These are phyloP conservation scores for Tetragonula carbonaria DNA, from an alignment of 2,888 invertebrate genomes.

Conservation along the genomic window DNA sequence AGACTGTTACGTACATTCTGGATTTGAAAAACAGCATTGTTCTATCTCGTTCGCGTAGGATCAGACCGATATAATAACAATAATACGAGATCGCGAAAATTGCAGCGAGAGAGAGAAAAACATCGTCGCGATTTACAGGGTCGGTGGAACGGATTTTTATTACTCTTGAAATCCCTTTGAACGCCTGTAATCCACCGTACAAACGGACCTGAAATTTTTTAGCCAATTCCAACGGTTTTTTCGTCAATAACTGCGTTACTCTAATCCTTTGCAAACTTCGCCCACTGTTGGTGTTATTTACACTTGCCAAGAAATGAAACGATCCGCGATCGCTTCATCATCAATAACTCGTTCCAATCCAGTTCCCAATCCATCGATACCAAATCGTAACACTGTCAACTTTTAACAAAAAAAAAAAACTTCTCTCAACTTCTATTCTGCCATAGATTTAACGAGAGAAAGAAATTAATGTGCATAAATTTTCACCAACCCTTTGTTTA, in stretches of 20 bases:
- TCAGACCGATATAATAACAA: not conserved
- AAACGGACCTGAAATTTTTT: constrained; percentile 34
- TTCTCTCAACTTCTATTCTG: constrained; percentile 22
- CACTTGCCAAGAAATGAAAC: not conserved
- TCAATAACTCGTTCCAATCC: constrained; percentile 11
- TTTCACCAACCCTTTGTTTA: not conserved
- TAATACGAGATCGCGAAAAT: constrained; percentile 1
- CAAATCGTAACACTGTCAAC: not conserved
- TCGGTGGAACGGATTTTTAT: constrained; percentile 29
- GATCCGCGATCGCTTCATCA: constrained; percentile 33
- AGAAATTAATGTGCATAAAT: not conserved
- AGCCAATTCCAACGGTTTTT: constrained; percentile 20
- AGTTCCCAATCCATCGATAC: constrained; percentile 22
- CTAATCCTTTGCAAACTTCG: constrained; percentile 36
- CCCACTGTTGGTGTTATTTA: constrained; percentile 33
- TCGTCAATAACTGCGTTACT: constrained; percentile 29
- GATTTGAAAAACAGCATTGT: not conserved
- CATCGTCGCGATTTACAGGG: constrained; percentile 28
- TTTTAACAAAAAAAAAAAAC: constrained; percentile 4
- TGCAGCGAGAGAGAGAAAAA: not conserved
- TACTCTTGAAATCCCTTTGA: constrained; percentile 40
- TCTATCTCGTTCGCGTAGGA: not conserved
- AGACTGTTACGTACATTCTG: no score
- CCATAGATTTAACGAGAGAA: not conserved
- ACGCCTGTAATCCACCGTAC: constrained; percentile 30